Conservation (phyloP, 1,140 invertebrate species). For the Diabrotica virgifera region DNA sequence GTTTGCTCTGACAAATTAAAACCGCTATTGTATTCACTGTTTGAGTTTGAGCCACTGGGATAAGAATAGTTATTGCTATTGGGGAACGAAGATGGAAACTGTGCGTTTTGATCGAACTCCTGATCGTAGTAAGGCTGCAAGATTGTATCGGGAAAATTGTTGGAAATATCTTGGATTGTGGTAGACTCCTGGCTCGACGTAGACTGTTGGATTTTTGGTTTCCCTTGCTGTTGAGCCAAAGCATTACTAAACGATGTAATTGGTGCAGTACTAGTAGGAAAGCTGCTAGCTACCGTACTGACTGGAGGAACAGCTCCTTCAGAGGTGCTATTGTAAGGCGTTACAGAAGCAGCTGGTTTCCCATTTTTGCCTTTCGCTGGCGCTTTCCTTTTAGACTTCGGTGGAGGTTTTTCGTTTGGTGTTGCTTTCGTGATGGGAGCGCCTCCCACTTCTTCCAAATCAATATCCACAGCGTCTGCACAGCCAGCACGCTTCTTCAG, state of each 20-base stretch:
- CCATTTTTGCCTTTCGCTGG: conserved; percentile 35
- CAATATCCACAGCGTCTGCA: conserved; percentile 83
- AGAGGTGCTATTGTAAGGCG: conserved; percentile 52
- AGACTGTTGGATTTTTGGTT: neutral
- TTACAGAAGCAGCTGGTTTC: conserved; percentile 67
- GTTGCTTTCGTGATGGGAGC: conserved; percentile 10
- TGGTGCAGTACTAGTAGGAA: conserved; percentile 7
- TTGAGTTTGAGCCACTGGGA: conserved; percentile 16
- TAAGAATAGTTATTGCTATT: conserved; percentile 17
- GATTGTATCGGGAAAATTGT: conserved; percentile 28
- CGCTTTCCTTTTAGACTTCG: conserved; percentile 28
- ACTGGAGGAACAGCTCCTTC: conserved; percentile 19
- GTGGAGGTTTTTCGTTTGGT: conserved; percentile 34
- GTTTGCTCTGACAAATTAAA: conserved; percentile 19
- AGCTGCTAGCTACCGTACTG: neutral
- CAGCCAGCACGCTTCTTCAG: conserved; percentile 77
- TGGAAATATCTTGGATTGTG: conserved; percentile 26
- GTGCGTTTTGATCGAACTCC: conserved; percentile 29
- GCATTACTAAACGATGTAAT: conserved; percentile 26
- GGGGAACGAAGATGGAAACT: conserved; percentile 22
- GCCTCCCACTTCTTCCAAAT: conserved; percentile 72
- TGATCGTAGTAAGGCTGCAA: conserved; percentile 24
- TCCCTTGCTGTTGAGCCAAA: conserved; percentile 20
- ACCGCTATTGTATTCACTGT: conserved; percentile 11
- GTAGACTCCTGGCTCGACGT: conserved; percentile 26